A percentile compares a stretch with the other conserved stretches of the same genome.
phyloP scores from a whole-genome alignment of 2,797 vertebrate genomes.

The Melanotaenia nigrans region DNA sequence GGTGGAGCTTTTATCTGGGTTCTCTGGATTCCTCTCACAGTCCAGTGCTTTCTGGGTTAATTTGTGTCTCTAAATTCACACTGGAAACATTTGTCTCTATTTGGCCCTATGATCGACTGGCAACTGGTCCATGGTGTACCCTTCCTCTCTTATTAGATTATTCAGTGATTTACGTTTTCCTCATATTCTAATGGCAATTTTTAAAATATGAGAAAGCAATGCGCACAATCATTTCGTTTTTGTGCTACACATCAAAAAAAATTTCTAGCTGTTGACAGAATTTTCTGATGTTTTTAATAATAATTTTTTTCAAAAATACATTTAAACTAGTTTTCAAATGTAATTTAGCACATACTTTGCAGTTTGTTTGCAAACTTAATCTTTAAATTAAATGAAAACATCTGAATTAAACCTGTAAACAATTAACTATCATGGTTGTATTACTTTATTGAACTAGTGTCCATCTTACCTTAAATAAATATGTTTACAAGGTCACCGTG shows the following conservation, averaged over 20 bases:
- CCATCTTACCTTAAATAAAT: background rate
- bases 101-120: too few species aligned
- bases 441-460: background rate
- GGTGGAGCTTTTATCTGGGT: background rate
- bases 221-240: too few species aligned
- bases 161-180: background rate
- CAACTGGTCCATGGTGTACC: too few species aligned
- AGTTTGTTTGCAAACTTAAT: too few species aligned
- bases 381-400: background rate
- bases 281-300: background rate
- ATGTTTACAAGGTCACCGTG: background rate
- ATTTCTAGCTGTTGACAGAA: background rate
- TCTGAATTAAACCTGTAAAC: background rate
- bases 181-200: too few species aligned
- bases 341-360: too few species aligned
- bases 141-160: background rate
- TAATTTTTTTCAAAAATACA: too few species aligned
- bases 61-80: background rate
- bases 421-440: background rate
- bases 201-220: too few species aligned
- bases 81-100: background rate
- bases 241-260: too few species aligned
- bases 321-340: too few species aligned
- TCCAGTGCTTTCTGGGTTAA: background rate
- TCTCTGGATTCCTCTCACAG: background rate